Evolutionary conservation across 2,797 vertebrate species (phyloP).

Genomic region (Merluccius polli): DNA sequence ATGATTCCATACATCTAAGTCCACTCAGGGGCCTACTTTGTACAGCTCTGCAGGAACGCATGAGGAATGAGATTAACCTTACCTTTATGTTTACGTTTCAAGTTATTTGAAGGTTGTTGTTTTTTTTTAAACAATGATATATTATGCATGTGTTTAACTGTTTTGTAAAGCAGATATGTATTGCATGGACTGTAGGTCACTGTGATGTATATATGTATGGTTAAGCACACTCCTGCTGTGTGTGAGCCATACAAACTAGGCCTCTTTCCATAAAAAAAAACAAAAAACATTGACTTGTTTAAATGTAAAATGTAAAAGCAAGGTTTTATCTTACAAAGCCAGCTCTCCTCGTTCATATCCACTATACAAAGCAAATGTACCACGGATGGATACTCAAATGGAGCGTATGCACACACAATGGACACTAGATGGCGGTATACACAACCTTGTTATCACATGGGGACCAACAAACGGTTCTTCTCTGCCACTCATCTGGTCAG

Average conservation of each 20-base stretch:
- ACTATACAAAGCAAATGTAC: constrained; percentile 37
- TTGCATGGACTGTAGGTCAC: not conserved
- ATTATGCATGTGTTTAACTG: not conserved
- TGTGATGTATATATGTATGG: not conserved
- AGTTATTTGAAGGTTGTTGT: not conserved
- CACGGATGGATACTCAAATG: constrained; percentile 34
- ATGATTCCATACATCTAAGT: constrained; percentile 62
- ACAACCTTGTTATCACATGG: constrained; percentile 54
- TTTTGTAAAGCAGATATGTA: constrained; percentile 1
- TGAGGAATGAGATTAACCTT: too few relatives aligned
- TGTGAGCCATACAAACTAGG: constrained; percentile 37
- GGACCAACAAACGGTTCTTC: constrained; percentile 44
- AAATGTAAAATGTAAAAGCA: constrained; percentile 39
- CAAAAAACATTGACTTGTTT: constrained; percentile 31
- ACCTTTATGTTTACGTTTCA: not conserved
- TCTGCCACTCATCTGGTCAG: constrained; percentile 19
- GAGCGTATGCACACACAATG: constrained; percentile 46
- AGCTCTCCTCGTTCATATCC: constrained; percentile 21
- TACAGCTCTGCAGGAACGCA: constrained; percentile 23
- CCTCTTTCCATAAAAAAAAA: constrained; percentile 25
- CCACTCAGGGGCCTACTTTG: constrained; percentile 37
- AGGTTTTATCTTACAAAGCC: constrained; percentile 52
- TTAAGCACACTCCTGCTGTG: not conserved
- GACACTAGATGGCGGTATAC: constrained; percentile 58
- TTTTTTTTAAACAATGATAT: not conserved